Conservation (phyloP, 1,140 invertebrate genomes). For the Anastrepha ludens region DNA sequence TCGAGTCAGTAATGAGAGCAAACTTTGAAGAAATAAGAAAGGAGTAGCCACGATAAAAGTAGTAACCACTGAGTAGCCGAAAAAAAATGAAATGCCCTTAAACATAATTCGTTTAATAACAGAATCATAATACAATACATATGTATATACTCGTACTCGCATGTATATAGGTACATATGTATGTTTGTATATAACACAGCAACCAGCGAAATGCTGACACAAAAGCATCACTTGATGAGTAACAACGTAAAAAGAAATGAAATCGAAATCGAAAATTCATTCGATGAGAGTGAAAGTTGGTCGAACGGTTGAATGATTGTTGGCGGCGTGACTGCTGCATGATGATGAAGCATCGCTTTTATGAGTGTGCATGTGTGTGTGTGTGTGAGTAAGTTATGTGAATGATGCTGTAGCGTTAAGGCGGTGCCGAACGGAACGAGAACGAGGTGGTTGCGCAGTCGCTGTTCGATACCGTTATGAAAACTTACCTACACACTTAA, state of each 20-base stretch:
- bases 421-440: conserved; percentile 6
- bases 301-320: conserved; percentile 58
- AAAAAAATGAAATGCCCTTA: neutral
- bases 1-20: too few relatives aligned
- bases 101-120: too few relatives aligned
- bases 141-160: too few relatives aligned
- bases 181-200: neutral
- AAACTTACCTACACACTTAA: neutral
- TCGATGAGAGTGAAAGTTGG: conserved; percentile 73
- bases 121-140: too few relatives aligned
- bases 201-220: neutral
- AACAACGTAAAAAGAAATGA: conserved; percentile 13
- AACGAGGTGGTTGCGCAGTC: conserved; percentile 15
- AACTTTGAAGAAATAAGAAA: neutral
- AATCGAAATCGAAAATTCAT: conserved; percentile 65
- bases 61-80: neutral
- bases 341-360: neutral
- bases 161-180: too few relatives aligned
- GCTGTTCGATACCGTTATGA: neutral
- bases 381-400: neutral
- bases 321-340: conserved; percentile 39
- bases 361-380: neutral
- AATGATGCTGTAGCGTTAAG: neutral
- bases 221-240: too few relatives aligned
- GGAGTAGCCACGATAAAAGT: neutral